Conservation (phyloP, 1,140 invertebrate species). For the Octopus sinensis region DNA sequence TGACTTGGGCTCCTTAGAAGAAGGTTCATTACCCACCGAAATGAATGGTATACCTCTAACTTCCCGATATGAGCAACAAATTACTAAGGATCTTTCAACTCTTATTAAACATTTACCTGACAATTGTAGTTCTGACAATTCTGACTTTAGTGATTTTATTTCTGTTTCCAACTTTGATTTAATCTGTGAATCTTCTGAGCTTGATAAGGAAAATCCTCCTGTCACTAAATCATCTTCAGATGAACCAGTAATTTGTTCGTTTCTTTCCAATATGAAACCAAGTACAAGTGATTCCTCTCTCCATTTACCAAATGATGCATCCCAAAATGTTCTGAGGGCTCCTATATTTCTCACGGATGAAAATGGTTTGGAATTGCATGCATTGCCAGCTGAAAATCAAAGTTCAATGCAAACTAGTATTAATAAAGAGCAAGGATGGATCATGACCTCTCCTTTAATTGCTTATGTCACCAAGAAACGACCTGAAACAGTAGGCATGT, state of each 20-base stretch:
- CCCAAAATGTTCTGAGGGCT: not conserved
- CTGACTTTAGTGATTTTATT: not conserved
- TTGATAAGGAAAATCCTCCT: not conserved
- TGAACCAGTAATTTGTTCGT: not conserved
- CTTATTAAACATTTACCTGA: conserved; percentile 34
- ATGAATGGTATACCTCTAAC: conserved; percentile 45
- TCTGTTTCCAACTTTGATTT: not conserved
- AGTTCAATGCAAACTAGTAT: not conserved
- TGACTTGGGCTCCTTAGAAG: conserved; percentile 44
- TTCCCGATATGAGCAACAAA: conserved; percentile 45
- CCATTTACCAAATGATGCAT: not conserved
- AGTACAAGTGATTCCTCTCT: not conserved
- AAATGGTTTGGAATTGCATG: not conserved
- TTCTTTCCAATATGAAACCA: not conserved
- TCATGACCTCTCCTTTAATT: not conserved
- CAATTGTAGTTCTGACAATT: not conserved
- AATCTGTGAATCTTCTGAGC: not conserved
- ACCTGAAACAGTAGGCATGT: not conserved
- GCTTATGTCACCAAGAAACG: conserved; percentile 6
- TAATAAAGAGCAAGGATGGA: not conserved
- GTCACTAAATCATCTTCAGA: not conserved
- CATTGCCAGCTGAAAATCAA: not conserved
- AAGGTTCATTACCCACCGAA: conserved; percentile 41
- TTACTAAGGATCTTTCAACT: conserved; percentile 42
- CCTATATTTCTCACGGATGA: not conserved